phyloP scores from a whole-genome alignment of 1,140 invertebrate genomes.

The Onthophagus taurus region DNA sequence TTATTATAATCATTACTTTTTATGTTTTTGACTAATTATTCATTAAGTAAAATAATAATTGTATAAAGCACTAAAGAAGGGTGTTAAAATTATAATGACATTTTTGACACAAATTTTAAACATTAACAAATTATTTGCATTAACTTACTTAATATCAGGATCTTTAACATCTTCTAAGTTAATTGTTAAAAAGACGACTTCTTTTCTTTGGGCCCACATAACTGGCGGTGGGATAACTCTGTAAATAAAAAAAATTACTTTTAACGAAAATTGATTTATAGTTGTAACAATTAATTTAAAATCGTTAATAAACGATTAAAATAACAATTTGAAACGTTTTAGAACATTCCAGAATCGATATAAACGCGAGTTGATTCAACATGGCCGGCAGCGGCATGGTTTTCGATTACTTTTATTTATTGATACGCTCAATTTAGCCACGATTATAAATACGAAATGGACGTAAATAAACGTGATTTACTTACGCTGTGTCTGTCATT shows the following conservation, averaged over 20 bases:
- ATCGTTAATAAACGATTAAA: too few species aligned
- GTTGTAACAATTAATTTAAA: neutral
- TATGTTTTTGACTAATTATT: too few species aligned
- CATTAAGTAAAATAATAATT: too few species aligned
- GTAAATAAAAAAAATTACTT: slow-evolving; percentile 21
- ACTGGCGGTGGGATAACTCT: slow-evolving; percentile 60
- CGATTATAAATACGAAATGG: too few species aligned
- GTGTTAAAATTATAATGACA: too few species aligned
- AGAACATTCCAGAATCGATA: slow-evolving; percentile 16
- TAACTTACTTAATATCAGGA: slow-evolving; percentile 59
- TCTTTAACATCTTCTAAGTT: slow-evolving; percentile 83
- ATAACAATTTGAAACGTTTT: slow-evolving; percentile 10
- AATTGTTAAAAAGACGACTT: slow-evolving; percentile 74
- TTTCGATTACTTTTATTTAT: too few species aligned
- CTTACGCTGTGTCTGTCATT: too few species aligned
- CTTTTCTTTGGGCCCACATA: slow-evolving; percentile 83
- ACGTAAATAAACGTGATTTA: too few species aligned
- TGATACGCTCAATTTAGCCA: too few species aligned
- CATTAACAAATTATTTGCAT: neutral
- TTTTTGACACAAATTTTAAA: too few species aligned
- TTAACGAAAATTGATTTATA: slow-evolving; percentile 18
- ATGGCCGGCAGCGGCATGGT: slow-evolving; percentile 7
- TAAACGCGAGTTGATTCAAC: neutral
- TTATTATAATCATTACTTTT: too few species aligned
- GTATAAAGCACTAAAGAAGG: too few species aligned